These are phyloP conservation scores for Perodicticus potto DNA, from an alignment of 2,797 vertebrate species.

Conservation along the genomic window DNA sequence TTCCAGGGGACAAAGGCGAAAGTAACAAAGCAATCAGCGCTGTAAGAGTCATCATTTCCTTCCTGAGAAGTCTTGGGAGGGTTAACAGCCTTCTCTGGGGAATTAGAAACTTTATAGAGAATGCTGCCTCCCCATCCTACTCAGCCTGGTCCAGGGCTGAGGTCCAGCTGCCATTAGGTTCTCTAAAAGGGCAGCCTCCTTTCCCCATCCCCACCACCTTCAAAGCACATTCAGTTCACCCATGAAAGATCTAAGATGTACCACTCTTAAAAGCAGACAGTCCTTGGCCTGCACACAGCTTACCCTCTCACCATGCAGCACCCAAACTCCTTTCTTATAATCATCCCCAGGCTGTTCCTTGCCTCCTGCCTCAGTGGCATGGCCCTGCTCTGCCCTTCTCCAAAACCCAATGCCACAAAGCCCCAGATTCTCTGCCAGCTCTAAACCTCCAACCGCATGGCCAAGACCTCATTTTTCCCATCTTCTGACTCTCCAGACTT, in stretches of 20 bases:
- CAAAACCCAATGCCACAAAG: not conserved
- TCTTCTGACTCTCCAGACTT: not conserved
- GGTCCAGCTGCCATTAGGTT: not conserved
- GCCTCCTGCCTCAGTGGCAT: rapidly evolving
- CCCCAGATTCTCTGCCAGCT: not conserved
- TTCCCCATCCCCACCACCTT: not conserved
- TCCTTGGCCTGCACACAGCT: rapidly evolving
- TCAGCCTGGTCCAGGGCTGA: not conserved
- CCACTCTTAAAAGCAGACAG: not conserved
- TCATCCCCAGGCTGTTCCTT: not conserved
- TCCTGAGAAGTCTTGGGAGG: constrained; percentile 21
- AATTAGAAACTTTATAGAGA: not conserved
- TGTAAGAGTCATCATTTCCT: constrained; percentile 54
- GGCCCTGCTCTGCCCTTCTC: not conserved
- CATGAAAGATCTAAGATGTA: not conserved
- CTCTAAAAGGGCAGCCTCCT: not conserved
- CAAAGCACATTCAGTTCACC: not conserved
- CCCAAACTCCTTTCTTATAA: not conserved
- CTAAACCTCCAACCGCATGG: not conserved
- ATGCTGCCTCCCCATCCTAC: not conserved
- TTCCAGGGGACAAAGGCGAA: constrained; percentile 54
- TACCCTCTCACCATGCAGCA: not conserved
- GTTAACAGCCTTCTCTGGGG: not conserved
- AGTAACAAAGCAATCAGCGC: not conserved
- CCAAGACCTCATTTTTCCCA: not conserved